A percentile compares a stretch with the other conserved stretches of the same genome.
Conservation (phyloP, 2,888 invertebrate genomes). For the Furcula furcula region DNA sequence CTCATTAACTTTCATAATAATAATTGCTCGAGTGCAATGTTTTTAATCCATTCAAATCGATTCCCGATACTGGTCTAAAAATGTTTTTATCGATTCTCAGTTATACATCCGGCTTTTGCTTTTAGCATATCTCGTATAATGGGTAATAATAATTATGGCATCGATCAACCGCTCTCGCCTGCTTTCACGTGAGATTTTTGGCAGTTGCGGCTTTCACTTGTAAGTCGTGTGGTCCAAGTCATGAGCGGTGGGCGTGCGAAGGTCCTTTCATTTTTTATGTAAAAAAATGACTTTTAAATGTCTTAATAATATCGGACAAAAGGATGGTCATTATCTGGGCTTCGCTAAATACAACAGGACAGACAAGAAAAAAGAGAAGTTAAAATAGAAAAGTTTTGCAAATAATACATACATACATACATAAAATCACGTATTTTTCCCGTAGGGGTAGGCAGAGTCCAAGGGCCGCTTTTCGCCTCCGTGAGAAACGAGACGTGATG, state of each 20-base stretch:
- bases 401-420: too few relatives aligned
- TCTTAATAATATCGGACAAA: too few relatives aligned
- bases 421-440: too few relatives aligned
- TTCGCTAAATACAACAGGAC: too few relatives aligned
- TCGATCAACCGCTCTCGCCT: slow-evolving; percentile 72
- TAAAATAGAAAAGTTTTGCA: too few relatives aligned
- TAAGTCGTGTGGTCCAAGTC: slow-evolving; percentile 24
- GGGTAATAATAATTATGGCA: slow-evolving; percentile 79
- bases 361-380: too few relatives aligned
- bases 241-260: slow-evolving; percentile 14
- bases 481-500: too few relatives aligned
- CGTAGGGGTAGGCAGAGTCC: too few relatives aligned
- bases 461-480: too few relatives aligned
- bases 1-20: neutral
- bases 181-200: slow-evolving; percentile 77
- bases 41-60: slow-evolving; percentile 5
- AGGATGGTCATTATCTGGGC: too few relatives aligned
- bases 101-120: slow-evolving; percentile 66
- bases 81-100: slow-evolving; percentile 26
- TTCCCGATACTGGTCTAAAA: slow-evolving; percentile 26
- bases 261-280: neutral
- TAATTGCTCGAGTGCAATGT: neutral
- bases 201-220: slow-evolving; percentile 74
- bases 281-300: too few relatives aligned
- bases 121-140: slow-evolving; percentile 78